phyloP scores from a whole-genome alignment of 2,113 vertebrate species.

The Cyanocitta stelleri region DNA sequence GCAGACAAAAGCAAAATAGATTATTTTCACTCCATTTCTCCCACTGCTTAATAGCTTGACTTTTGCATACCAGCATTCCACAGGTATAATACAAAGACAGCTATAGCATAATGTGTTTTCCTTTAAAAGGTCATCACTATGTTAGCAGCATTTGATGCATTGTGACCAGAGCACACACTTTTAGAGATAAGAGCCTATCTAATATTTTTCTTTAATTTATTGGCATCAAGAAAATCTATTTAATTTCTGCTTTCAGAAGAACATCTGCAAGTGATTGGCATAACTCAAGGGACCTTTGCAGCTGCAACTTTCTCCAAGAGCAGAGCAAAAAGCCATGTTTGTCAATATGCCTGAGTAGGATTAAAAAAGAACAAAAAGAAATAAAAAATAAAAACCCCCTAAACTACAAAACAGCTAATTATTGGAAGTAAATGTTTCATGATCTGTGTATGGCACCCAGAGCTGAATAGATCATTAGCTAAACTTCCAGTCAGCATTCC shows the following conservation, averaged over 20 bases:
- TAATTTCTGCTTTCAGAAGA: neutral
- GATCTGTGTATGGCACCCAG: neutral
- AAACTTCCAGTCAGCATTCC: slow-evolving; percentile 31
- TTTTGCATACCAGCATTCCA: neutral
- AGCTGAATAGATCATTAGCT: slow-evolving; percentile 41
- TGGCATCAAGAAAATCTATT: slow-evolving; percentile 26
- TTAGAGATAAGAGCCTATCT: slow-evolving; percentile 10
- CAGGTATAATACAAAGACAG: slow-evolving; percentile 6
- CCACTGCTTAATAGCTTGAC: neutral
- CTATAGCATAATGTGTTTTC: slow-evolving; percentile 22
- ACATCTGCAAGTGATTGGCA: slow-evolving; percentile 20
- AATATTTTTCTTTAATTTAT: slow-evolving; percentile 35
- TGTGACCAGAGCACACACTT: neutral
- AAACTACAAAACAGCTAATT: slow-evolving; percentile 25
- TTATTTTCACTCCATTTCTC: slow-evolving; percentile 16
- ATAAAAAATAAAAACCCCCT: neutral
- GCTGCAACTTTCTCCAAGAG: neutral
- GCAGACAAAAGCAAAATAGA: neutral
- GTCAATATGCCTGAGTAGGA: slow-evolving; percentile 35
- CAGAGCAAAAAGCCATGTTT: slow-evolving; percentile 13
- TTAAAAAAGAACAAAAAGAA: slow-evolving; percentile 13
- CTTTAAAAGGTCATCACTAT: slow-evolving; percentile 57
- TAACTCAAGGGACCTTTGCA: slow-evolving; percentile 41
- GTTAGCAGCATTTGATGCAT: slow-evolving; percentile 21
- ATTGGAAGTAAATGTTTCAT: slow-evolving; percentile 34